Evolutionary conservation across 2,113 vertebrate species (phyloP).

Genomic region (Pachypanchax playfairii): DNA sequence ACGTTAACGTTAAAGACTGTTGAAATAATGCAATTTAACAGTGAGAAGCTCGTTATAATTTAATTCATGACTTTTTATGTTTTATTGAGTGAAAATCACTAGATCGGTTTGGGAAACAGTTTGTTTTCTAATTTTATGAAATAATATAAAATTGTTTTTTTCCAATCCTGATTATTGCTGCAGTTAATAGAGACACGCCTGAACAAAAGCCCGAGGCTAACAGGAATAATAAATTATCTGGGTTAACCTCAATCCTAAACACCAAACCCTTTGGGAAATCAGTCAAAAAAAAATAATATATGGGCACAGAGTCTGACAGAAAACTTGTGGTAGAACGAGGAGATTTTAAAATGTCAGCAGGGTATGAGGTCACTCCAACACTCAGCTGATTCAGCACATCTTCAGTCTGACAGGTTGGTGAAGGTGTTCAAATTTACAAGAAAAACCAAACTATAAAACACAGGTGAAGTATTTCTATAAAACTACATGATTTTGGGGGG

Average conservation of each 20-base stretch:
- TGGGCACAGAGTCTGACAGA: background rate
- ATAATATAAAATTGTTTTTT: no score
- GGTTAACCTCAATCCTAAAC: background rate
- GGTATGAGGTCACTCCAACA: background rate
- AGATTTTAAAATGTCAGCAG: background rate
- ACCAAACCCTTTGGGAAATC: background rate
- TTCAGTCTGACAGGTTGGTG: slow-evolving; percentile 14
- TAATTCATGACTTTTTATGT: slow-evolving; percentile 32
- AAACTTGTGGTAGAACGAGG: background rate
- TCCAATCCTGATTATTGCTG: no score
- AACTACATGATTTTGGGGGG: no score
- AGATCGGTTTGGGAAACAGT: background rate
- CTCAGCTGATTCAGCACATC: background rate
- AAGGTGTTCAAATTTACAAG: no score
- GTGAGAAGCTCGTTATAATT: slow-evolving; percentile 24
- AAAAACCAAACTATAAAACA: no score
- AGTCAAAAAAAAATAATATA: background rate
- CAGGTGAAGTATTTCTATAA: no score
- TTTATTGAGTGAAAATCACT: slow-evolving; percentile 39
- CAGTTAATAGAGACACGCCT: slow-evolving; percentile 7
- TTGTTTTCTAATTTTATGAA: background rate
- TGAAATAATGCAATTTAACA: slow-evolving; percentile 17
- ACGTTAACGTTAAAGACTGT: slow-evolving; percentile 1
- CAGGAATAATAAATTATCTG: background rate
- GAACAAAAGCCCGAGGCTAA: background rate